Percentiles rank a stretch among this genome's conserved stretches.
Conservation (phyloP, 2,113 vertebrate genomes). For the Ploceus nigricollis region DNA sequence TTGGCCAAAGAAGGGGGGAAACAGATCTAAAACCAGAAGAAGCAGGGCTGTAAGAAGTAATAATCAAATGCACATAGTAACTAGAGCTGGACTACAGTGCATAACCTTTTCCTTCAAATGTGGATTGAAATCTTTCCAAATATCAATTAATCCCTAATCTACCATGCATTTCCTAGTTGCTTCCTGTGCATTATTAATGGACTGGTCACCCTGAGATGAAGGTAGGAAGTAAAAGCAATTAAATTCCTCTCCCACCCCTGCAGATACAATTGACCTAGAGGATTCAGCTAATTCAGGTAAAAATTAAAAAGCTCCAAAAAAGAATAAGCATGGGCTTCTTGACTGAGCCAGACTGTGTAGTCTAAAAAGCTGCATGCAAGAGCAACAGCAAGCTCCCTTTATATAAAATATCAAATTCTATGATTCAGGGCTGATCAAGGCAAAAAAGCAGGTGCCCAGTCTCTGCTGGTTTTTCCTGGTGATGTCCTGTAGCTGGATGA, state of each 20-base stretch:
- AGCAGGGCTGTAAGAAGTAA: background rate
- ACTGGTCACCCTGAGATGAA: slow-evolving; percentile 68
- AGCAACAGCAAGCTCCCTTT: background rate
- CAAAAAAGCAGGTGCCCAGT: background rate
- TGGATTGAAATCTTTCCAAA: slow-evolving; percentile 73
- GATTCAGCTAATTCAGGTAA: slow-evolving; percentile 53
- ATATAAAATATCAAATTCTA: background rate
- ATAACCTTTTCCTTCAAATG: slow-evolving; percentile 60
- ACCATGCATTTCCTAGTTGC: slow-evolving; percentile 65
- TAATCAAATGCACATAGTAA: slow-evolving; percentile 38
- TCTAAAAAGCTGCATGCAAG: background rate
- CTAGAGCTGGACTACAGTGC: slow-evolving; percentile 26
- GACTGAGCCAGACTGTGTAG: background rate
- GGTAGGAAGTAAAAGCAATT: slow-evolving; percentile 71
- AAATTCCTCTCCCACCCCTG: slow-evolving; percentile 63
- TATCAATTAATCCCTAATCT: slow-evolving; percentile 73
- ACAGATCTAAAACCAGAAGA: background rate
- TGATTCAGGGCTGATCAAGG: slow-evolving; percentile 13
- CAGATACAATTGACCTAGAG: slow-evolving; percentile 68
- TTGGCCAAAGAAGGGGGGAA: background rate
- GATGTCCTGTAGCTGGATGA: slow-evolving; percentile 12
- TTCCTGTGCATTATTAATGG: slow-evolving; percentile 72
- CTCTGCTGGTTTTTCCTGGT: background rate
- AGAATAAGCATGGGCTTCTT: slow-evolving; percentile 29
- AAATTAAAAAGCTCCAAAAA: slow-evolving; percentile 46